phyloP scores from a whole-genome alignment of 2,797 vertebrate species.

The Onychomys arenicola region DNA sequence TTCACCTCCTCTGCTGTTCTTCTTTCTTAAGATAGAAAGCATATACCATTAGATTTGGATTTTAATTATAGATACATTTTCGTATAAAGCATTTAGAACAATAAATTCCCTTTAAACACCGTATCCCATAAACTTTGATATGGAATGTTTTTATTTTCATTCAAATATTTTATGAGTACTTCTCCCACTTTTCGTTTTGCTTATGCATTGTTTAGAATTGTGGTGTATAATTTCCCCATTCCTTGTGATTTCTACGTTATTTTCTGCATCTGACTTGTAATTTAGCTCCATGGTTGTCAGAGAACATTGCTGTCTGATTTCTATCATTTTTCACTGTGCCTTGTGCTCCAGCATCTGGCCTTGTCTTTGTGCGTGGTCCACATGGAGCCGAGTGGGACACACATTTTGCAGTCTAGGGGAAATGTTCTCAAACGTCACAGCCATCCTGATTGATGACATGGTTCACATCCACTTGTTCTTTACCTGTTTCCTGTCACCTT shows the following conservation, averaged over 20 bases:
- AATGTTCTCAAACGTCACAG: background rate
- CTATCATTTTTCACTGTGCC: background rate
- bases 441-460: background rate
- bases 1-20: background rate
- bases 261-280: background rate
- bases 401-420: background rate
- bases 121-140: background rate
- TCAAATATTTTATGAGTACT: background rate
- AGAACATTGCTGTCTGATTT: background rate
- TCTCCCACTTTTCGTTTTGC: background rate
- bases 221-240: background rate
- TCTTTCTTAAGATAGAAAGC: slow-evolving; percentile 19
- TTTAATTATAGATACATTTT: background rate
- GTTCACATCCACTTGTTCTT: background rate
- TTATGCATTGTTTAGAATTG: background rate
- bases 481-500: background rate
- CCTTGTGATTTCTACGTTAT: background rate
- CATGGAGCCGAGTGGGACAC: background rate
- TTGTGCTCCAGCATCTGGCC: background rate
- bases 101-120: background rate
- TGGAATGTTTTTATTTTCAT: background rate
- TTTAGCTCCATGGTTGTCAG: background rate
- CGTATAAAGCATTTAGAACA: background rate
- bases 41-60: background rate
- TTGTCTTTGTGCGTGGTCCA: background rate